Conservation (phyloP, 2,113 vertebrate genomes). For the Solea solea region DNA sequence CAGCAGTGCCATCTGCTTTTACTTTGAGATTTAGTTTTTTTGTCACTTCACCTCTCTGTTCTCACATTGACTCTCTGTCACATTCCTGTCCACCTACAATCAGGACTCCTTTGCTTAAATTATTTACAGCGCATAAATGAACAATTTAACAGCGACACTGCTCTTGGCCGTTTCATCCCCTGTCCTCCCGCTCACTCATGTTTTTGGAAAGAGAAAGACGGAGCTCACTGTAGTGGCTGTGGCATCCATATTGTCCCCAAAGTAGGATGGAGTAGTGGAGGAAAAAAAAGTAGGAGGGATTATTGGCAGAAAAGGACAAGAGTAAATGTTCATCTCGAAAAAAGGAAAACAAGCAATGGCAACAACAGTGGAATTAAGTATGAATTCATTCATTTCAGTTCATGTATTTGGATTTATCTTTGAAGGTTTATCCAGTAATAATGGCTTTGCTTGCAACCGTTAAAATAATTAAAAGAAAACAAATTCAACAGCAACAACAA, state of each 20-base stretch:
- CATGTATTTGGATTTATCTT: constrained; percentile 33
- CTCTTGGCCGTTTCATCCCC: neutral
- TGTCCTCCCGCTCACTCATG: neutral
- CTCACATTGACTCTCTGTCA: neutral
- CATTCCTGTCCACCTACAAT: neutral
- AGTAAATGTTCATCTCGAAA: constrained; percentile 47
- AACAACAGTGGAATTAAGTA: constrained; percentile 36
- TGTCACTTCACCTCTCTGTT: neutral
- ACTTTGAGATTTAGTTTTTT: neutral
- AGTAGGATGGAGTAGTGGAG: constrained; percentile 16
- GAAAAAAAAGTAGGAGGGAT: constrained; percentile 27
- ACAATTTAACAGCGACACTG: too few relatives aligned
- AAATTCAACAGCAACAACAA: neutral
- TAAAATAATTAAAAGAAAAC: constrained; percentile 60
- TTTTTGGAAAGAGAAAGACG: constrained; percentile 15
- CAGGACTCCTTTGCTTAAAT: neutral
- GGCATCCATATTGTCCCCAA: constrained; percentile 32
- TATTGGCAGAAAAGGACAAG: constrained; percentile 30
- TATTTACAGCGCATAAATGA: too few relatives aligned
- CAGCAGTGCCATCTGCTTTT: neutral
- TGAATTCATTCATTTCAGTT: too few relatives aligned
- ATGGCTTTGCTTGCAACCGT: constrained; percentile 47
- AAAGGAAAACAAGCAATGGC: constrained; percentile 24
- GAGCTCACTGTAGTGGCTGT: constrained; percentile 19
- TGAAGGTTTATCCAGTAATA: constrained; percentile 39